Evolutionary conservation across 2,797 vertebrate genomes (phyloP), one percentile per base, ranked within the genome.

Genomic region (Rhadinocentrus ornatus): DNA sequence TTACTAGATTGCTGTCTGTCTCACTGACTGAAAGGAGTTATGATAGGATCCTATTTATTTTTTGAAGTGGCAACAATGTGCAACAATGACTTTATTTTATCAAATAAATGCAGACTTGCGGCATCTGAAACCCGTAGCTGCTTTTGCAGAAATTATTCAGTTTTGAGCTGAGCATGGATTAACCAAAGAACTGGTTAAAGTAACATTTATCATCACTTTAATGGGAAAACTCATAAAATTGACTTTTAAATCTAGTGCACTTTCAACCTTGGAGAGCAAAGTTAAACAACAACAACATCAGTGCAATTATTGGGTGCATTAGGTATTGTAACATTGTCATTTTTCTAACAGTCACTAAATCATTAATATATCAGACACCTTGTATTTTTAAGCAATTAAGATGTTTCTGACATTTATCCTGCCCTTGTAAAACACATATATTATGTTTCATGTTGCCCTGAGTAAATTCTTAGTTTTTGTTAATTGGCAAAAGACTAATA

Each of bases 1-100:
- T 85, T 90, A 84, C 79, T 34, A 41, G 82, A 85, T 80, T 76
- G 73, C 76, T 53, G 69, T 83, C 70, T 84, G 71, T 88, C 81
- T 70, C 27, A 16, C 35, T 57, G 82, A 76, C 79, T 75, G 82
- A 81, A 80, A 80, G 62, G 18, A 77, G 79, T 16, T 61, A 58
- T 69, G 31, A 71, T 76, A 71, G 69, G 66, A 52, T 70, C 73
- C 18, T 34, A 2, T 31, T 61, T 66, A 24, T 26, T 58, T 71
- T 31, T 56, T 55, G 57, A 41, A 68, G 34, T n/a, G 59, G 37
- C 52, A 69, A 83, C 61, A 73, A 76, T 77, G 48, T 69, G 71
- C 73, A 75, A 53, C 11, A 8, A 78, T 53, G 78, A 66, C 58
- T 71, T 66, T 64, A 75, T 70, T 72, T 80, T 66, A 73, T 75